phyloP scores from a whole-genome alignment of 2,888 invertebrate genomes.

The Platycnemis pennipes region DNA sequence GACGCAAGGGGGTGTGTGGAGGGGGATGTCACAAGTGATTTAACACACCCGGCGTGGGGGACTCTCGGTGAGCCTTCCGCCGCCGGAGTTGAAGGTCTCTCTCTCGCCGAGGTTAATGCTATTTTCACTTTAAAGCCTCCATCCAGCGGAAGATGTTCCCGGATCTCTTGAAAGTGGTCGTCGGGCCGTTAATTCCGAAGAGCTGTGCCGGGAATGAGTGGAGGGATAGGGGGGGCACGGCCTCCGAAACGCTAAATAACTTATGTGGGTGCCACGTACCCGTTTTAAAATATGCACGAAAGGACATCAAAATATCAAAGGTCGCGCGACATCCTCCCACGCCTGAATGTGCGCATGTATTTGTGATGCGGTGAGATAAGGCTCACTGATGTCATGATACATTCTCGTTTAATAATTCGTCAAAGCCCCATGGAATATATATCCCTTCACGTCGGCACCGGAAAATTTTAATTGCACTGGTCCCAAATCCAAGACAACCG shows the following conservation, averaged over 20 bases:
- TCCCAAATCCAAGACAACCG: too few relatives aligned
- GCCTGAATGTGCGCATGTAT: background rate
- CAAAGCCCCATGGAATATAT: background rate
- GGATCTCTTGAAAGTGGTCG: background rate
- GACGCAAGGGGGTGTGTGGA: background rate
- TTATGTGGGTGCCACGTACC: background rate
- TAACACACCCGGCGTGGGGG: background rate
- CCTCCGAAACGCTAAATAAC: background rate
- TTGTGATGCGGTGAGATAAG: background rate
- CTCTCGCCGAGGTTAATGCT: background rate
- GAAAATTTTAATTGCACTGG: too few relatives aligned
- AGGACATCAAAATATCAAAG: background rate
- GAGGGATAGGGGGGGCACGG: background rate
- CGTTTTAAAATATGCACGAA: background rate
- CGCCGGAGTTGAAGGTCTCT: background rate
- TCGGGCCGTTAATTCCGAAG: background rate
- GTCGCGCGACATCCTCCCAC: background rate
- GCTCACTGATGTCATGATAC: background rate
- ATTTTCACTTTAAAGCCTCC: conserved; percentile 26
- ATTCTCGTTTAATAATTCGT: background rate
- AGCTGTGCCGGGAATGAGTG: background rate
- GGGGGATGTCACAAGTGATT: background rate
- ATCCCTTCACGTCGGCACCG: background rate
- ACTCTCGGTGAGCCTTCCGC: background rate
- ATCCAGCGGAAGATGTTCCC: background rate